Percentiles rank a stretch among this genome's conserved stretches.
Conservation (phyloP, 2,113 vertebrate genomes). For the Hippocampus guttulatus region DNA sequence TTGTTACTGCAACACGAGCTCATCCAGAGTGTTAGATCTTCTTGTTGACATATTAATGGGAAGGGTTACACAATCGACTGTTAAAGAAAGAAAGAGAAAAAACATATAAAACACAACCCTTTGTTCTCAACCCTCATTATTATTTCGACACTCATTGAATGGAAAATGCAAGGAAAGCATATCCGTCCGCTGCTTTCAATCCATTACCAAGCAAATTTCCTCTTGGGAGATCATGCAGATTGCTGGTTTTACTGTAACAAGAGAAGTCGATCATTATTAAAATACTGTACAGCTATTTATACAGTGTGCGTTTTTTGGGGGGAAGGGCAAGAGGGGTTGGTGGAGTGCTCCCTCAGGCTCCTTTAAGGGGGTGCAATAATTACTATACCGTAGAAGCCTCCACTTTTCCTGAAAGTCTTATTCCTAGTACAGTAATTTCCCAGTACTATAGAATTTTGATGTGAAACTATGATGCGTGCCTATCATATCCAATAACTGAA, state of each 20-base stretch:
- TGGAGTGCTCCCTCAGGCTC: not conserved
- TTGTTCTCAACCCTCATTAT: not conserved
- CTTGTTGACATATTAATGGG: not conserved
- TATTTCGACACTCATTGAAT: not conserved
- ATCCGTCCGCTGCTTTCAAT: not conserved
- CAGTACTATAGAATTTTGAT: not conserved
- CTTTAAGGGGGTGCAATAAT: not conserved
- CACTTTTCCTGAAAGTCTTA: not conserved
- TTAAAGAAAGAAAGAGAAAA: not conserved
- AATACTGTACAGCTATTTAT: not conserved
- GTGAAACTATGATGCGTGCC: not conserved
- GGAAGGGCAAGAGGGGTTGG: not conserved
- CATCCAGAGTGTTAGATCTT: no score
- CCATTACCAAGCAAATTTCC: conserved; percentile 1
- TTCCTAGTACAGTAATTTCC: not conserved
- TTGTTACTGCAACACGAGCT: no score
- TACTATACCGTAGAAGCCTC: not conserved
- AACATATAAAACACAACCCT: not conserved
- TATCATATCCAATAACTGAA: not conserved
- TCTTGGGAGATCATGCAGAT: not conserved
- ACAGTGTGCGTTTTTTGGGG: not conserved
- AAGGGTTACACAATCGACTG: not conserved
- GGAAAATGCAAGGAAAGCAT: not conserved
- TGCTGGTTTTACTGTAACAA: not conserved
- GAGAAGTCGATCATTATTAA: not conserved